These are phyloP conservation scores for Scylla paramamosain DNA, from an alignment of 1,140 invertebrate genomes.

Conservation along the genomic window DNA sequence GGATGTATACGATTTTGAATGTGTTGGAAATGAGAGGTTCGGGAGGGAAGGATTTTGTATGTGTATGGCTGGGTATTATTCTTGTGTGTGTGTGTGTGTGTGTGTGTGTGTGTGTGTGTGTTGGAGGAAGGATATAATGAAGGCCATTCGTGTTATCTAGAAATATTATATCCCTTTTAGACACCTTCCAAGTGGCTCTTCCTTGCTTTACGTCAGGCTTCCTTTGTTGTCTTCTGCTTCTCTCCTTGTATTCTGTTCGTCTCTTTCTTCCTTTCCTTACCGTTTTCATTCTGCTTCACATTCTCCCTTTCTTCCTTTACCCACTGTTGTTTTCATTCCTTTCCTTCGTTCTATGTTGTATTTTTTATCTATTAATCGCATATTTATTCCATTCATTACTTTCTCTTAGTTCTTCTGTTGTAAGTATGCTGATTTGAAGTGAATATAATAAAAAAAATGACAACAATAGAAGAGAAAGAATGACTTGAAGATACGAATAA, in stretches of 20 bases:
- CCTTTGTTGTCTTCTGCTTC: background rate
- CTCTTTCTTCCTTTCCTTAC: background rate
- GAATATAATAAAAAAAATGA: too few relatives aligned
- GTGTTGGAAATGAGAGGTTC: too few relatives aligned
- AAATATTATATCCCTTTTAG: too few relatives aligned
- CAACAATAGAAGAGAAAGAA: too few relatives aligned
- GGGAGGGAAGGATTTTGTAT: too few relatives aligned
- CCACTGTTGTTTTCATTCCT: background rate
- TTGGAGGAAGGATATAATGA: too few relatives aligned
- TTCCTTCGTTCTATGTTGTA: background rate
- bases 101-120: too few relatives aligned
- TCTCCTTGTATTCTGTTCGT: background rate
- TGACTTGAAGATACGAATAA: background rate
- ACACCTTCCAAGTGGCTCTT: background rate
- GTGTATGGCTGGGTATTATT: too few relatives aligned
- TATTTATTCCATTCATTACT: background rate
- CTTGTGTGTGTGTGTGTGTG: too few relatives aligned
- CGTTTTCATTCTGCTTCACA: background rate
- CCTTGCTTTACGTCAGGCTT: background rate
- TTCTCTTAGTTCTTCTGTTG: background rate
- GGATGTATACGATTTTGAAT: too few relatives aligned
- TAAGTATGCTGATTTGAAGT: too few relatives aligned
- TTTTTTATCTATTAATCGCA: background rate
- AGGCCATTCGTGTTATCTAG: too few relatives aligned
- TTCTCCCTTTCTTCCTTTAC: background rate